Evolutionary conservation across 2,113 vertebrate species (phyloP), one percentile per base, ranked within the genome.

Genomic region (Notarius quadriscutis): DNA sequence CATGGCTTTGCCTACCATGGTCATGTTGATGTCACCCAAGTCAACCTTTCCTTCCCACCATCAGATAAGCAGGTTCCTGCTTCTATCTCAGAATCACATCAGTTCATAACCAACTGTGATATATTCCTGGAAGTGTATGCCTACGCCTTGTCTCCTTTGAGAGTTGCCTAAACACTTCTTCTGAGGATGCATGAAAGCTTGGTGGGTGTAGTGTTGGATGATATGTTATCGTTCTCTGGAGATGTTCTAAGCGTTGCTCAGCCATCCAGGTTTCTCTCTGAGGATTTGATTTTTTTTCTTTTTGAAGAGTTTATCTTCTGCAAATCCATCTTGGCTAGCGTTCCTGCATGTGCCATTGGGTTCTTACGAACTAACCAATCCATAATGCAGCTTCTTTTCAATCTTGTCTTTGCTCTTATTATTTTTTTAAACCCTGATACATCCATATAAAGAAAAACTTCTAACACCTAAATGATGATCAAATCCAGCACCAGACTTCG

Each of bases 141-240:
- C 78, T 80, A 30, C 53, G 78, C n/a, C 53, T 58, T 58, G 9
- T 57, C 8, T 79, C 25, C 51, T 79, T 27, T 57, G 77, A 57
- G 77, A 57, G 77, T n/a, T 57, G n/a, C 77, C 14, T 57, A 41
- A 79, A 57, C 53, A 8, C n/a, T 80, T 55, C 75, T 79, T 58
- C 51, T 58, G 78, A 80, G 78, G 53, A 80, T 0, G 4, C 53
- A 58, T 5, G 15, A 80, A 80, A 20, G 53, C 78, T 79, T 10
- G 78, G 78, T 80, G 78, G 78, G 53, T 80, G 78, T 57, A 30
- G 14, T 57, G 53, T 34, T 30, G n/a, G 78, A 57, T 79, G 77
- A 80, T 55, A 25, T 17, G 50, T 78, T 78, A 14, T 80, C 17
- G 1, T 58, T 55, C 75, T 79, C 75, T 79, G 75, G 51, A 79